phyloP scores from a whole-genome alignment of 2,888 invertebrate species.

The Erynnis tages region DNA sequence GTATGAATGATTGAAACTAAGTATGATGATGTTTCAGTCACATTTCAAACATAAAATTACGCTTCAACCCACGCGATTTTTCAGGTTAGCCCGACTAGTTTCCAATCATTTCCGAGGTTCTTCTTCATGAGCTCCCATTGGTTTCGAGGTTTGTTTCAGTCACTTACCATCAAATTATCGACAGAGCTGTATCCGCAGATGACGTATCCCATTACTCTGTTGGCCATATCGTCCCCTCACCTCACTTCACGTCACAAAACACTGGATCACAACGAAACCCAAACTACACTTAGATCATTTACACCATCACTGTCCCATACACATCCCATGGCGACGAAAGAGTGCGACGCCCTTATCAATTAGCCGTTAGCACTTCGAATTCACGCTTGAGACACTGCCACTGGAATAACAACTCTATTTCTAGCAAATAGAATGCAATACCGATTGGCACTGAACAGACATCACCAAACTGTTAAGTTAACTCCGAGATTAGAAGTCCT shows the following conservation, averaged over 20 bases:
- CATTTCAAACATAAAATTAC: no score
- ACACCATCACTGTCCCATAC: constrained; percentile 1
- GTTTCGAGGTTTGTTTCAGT: no score
- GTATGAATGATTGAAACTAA: no score
- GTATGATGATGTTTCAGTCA: no score
- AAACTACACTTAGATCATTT: constrained; percentile 16
- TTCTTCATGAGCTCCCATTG: no score
- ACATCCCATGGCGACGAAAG: constrained; percentile 14
- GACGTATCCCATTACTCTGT: constrained; percentile 79
- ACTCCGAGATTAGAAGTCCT: background rate
- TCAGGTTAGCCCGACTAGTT: no score
- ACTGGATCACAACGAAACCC: constrained; percentile 12
- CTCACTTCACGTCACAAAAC: constrained; percentile 2
- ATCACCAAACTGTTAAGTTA: background rate
- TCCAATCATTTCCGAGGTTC: no score
- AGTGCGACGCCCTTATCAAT: constrained; percentile 27
- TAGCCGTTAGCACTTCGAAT: constrained; percentile 28
- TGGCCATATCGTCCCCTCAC: constrained; percentile 58
- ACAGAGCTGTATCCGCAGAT: constrained; percentile 83
- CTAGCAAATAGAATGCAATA: constrained; percentile 27
- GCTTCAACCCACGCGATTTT: no score
- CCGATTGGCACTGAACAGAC: background rate
- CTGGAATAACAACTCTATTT: constrained; percentile 8
- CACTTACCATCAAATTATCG: constrained; percentile 80
- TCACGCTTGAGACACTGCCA: background rate